Conservation (phyloP, 2,113 vertebrate genomes). For the Odocoileus hemionus region DNA sequence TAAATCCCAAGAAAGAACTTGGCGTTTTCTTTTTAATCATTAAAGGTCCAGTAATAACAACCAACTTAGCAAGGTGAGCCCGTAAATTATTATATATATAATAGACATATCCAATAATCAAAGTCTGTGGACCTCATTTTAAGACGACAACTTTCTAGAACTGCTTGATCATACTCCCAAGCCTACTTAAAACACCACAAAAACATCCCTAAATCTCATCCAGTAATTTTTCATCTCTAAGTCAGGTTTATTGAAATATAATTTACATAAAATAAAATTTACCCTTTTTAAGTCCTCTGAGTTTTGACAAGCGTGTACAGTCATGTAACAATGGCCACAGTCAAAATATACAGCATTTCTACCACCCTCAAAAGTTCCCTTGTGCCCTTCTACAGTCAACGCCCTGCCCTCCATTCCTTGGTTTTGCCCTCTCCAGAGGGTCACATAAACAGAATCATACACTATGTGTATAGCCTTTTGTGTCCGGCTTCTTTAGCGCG, state of each 20-base stretch:
- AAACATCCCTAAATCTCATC: neutral
- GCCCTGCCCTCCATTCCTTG: neutral
- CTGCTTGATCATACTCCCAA: neutral
- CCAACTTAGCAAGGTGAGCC: neutral
- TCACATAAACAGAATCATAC: neutral
- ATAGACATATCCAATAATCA: neutral
- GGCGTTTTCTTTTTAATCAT: neutral
- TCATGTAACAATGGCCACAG: neutral
- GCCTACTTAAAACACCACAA: neutral
- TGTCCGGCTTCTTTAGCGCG: neutral
- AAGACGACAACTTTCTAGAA: neutral
- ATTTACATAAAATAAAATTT: conserved; percentile 17
- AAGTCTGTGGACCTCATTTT: neutral
- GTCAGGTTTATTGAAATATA: neutral
- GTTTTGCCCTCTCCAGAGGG: neutral
- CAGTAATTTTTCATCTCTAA: neutral
- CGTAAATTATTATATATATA: neutral
- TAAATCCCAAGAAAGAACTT: neutral
- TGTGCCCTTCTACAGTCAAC: neutral
- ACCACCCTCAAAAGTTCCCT: neutral
- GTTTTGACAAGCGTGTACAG: neutral
- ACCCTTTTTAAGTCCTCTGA: neutral
- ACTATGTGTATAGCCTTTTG: neutral
- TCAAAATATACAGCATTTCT: neutral
- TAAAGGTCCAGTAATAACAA: neutral